A percentile compares a stretch with the other conserved stretches of the same genome.
Evolutionary conservation across 2,797 vertebrate species (phyloP).

Genomic region (Oryzias sinensis): DNA sequence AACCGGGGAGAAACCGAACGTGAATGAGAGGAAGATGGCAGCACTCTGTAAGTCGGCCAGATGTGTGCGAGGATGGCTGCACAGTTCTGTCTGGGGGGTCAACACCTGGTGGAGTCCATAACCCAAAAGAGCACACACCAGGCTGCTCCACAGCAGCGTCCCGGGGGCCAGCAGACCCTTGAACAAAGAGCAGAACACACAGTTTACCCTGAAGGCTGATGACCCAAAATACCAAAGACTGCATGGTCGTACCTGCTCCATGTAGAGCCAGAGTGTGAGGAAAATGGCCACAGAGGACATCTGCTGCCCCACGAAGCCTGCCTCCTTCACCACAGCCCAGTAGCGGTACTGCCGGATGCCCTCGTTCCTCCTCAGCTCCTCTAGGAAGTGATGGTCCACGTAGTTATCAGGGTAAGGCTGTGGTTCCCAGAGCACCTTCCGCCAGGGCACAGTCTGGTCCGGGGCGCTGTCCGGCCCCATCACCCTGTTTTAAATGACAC

Average conservation of each 20-base stretch:
- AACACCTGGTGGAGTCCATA: conserved; percentile 85
- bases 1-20: conserved; percentile 93
- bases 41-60: conserved; percentile 91
- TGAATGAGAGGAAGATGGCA: conserved; percentile 90
- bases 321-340: conserved; percentile 88
- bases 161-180: conserved; percentile 81
- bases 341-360: conserved; percentile 88
- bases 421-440: conserved; percentile 90
- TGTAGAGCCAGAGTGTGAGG: conserved; percentile 92
- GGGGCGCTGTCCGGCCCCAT: conserved; percentile 79
- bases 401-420: conserved; percentile 97
- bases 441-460: conserved; percentile 79
- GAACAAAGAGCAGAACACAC: not conserved
- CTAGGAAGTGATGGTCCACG: conserved; percentile 91
- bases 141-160: conserved; percentile 78
- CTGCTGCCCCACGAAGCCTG: conserved; percentile 90
- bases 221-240: not conserved
- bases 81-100: conserved; percentile 61
- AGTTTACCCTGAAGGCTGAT: not conserved
- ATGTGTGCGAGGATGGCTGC: conserved; percentile 76
- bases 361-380: conserved; percentile 89
- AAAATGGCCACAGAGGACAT: conserved; percentile 95
- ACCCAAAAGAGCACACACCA: conserved; percentile 82
- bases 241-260: conserved; percentile 82
- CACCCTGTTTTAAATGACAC: conserved; percentile 32